Percentiles rank a stretch among this genome's conserved stretches.
Conservation (phyloP, 2,113 vertebrate genomes). For the Mugil cephalus region DNA sequence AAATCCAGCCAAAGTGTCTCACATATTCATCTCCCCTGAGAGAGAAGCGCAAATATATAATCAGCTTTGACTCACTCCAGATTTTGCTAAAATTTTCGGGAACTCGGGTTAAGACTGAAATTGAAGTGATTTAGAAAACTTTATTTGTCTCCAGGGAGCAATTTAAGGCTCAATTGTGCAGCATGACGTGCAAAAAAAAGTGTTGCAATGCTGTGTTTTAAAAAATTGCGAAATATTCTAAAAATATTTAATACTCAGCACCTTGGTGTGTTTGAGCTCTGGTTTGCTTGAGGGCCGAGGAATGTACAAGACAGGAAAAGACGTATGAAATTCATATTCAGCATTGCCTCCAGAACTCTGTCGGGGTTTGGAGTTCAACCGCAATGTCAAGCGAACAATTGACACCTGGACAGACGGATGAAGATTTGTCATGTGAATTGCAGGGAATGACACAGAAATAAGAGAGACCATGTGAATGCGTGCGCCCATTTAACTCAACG, state of each 20-base stretch:
- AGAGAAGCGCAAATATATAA: conserved; percentile 16
- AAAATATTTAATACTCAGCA: conserved; percentile 13
- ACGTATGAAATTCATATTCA: conserved; percentile 66
- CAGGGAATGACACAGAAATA: conserved; percentile 46
- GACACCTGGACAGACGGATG: conserved; percentile 69
- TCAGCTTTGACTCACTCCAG: conserved; percentile 14
- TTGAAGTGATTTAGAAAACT: too few species aligned
- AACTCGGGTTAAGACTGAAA: too few species aligned
- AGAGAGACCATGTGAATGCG: conserved; percentile 14
- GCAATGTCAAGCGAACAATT: conserved; percentile 49
- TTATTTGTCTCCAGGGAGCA: too few species aligned
- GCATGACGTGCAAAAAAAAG: too few species aligned
- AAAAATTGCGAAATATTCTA: conserved; percentile 11
- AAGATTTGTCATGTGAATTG: conserved; percentile 63
- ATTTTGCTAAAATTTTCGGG: too few species aligned
- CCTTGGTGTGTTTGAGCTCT: conserved; percentile 14
- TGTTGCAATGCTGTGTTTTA: background rate
- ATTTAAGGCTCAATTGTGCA: too few species aligned
- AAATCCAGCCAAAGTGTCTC: conserved; percentile 18
- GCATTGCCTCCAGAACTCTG: conserved; percentile 30
- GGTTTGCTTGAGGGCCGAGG: conserved; percentile 26
- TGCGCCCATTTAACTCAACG: conserved; percentile 50
- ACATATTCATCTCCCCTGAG: conserved; percentile 16
- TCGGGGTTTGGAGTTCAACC: conserved; percentile 56
- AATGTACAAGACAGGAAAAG: conserved; percentile 48